A percentile compares a stretch with the other conserved stretches of the same genome.
Evolutionary conservation across 37 sponge, comb jelly and placozoan genomes (phyloP).

Genomic region (Ianthella basta): DNA sequence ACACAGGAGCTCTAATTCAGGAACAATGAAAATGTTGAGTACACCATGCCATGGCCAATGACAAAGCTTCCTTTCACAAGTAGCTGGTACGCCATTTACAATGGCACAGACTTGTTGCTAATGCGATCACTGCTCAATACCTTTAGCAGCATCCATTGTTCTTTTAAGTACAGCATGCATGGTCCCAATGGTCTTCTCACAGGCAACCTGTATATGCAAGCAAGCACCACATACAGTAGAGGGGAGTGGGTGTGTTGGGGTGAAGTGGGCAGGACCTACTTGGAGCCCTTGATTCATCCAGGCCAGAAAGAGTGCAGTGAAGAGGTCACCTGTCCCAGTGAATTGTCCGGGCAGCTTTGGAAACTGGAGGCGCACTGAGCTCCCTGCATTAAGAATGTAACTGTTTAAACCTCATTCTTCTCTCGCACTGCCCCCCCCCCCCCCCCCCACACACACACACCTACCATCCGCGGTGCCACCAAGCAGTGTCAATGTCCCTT

Average conservation of each 20-base stretch:
- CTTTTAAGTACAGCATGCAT: constrained; percentile 82
- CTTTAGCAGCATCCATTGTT: constrained; percentile 66
- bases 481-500: constrained; percentile 48
- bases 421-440: background rate
- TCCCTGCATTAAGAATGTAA: constrained; percentile 35
- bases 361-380: constrained; percentile 52
- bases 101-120: too few species aligned
- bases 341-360: constrained; percentile 72
- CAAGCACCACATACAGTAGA: background rate
- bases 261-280: constrained; percentile 28
- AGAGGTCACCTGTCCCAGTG: constrained; percentile 94
- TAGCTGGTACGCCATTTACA: too few species aligned
- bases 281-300: constrained; percentile 74
- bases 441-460: background rate
- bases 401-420: background rate
- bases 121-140: too few species aligned
- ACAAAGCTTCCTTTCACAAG: too few species aligned
- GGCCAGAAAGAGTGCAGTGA: constrained; percentile 86
- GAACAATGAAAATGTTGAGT: too few species aligned
- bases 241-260: constrained; percentile 13
- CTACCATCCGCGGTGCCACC: constrained; percentile 59
- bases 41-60: too few species aligned
- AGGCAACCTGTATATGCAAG: constrained; percentile 54
- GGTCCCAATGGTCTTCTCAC: constrained; percentile 86
- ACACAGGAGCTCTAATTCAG: too few species aligned